Conservation (phyloP, 2,797 vertebrate genomes). For the Masticophis lateralis region DNA sequence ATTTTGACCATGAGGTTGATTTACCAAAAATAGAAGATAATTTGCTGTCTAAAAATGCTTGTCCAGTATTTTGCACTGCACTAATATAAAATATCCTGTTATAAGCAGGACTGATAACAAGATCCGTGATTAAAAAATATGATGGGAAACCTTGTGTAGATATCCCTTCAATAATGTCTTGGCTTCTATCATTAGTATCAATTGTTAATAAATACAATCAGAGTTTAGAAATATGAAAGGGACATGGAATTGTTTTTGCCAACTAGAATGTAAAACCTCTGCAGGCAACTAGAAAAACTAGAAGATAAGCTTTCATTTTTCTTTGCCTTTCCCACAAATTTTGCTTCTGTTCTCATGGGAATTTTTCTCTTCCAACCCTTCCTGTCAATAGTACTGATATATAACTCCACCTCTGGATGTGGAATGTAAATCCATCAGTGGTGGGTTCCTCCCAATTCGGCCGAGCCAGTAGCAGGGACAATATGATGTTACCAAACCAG, state of each 20-base stretch:
- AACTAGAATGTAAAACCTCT: neutral
- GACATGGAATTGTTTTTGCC: neutral
- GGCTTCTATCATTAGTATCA: neutral
- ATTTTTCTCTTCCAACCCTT: neutral
- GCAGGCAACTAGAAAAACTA: neutral
- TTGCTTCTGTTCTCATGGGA: neutral
- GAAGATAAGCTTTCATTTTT: neutral
- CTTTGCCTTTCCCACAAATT: neutral
- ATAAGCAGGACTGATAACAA: neutral
- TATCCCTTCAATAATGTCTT: neutral
- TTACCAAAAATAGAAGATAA: neutral
- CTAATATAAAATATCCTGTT: neutral
- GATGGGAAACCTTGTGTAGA: neutral
- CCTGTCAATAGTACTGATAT: neutral
- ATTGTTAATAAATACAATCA: neutral
- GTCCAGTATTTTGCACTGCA: neutral
- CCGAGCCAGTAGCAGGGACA: too few species aligned
- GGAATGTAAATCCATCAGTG: neutral
- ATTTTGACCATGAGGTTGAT: neutral
- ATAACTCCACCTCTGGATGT: neutral
- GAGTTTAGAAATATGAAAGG: neutral
- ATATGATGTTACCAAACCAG: too few species aligned
- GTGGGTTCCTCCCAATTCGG: too few species aligned
- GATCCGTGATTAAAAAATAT: neutral
- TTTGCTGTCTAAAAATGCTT: neutral